Conservation (phyloP, 2,797 vertebrate genomes). For the Euthynnus affinis region DNA sequence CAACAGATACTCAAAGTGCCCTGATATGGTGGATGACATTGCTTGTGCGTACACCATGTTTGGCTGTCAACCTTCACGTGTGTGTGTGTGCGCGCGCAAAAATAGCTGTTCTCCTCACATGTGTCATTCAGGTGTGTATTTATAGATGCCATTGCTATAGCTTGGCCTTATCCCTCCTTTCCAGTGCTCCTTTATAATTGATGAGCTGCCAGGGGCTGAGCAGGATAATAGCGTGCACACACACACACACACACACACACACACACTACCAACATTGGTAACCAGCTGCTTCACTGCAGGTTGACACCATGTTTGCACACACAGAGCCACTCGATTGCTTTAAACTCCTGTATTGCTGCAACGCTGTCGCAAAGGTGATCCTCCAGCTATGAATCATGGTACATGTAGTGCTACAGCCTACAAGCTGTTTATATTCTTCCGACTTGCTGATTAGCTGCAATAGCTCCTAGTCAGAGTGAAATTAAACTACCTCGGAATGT, state of each 20-base stretch:
- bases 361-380: conserved; percentile 49
- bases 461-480: conserved; percentile 31
- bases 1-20: conserved; percentile 58
- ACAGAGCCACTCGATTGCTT: conserved; percentile 33
- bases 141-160: conserved; percentile 77
- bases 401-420: conserved; percentile 39
- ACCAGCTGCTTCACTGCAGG: conserved; percentile 62
- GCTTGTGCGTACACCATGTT: conserved; percentile 27
- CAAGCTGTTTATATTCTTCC: conserved; percentile 32
- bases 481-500: conserved; percentile 34
- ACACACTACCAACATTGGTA: conserved; percentile 51
- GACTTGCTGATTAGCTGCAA: conserved; percentile 40
- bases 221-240: conserved; percentile 53
- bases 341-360: conserved; percentile 32
- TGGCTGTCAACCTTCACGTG: conserved; percentile 28
- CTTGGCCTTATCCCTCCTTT: conserved; percentile 68
- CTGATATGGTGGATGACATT: conserved; percentile 60
- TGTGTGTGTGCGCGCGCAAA: conserved; percentile 47
- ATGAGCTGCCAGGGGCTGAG: conserved; percentile 77
- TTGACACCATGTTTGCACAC: conserved; percentile 57
- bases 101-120: conserved; percentile 70
- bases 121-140: conserved; percentile 80
- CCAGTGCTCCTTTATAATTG: conserved; percentile 80
- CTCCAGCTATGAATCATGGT: conserved; percentile 61
- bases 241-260: conserved; percentile 54